phyloP scores from a whole-genome alignment of 2,113 vertebrate species.

The Lepisosteus oculatus region DNA sequence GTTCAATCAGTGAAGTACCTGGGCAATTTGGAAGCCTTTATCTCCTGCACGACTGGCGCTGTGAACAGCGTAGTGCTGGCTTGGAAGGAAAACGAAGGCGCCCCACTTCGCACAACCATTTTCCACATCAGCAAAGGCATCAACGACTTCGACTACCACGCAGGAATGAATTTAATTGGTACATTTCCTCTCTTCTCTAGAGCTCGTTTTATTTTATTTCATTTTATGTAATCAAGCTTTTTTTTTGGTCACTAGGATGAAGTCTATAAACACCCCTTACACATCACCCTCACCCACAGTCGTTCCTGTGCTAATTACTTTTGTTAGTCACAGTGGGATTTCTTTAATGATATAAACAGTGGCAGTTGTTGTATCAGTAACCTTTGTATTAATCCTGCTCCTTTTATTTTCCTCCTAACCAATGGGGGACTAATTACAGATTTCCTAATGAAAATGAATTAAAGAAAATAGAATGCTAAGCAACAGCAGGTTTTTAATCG shows the following conservation, averaged over 20 bases:
- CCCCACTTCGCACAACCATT: slow-evolving; percentile 49
- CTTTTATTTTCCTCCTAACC: neutral
- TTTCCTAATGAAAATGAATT: slow-evolving; percentile 10
- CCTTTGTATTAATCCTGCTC: neutral
- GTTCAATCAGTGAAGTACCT: slow-evolving; percentile 52
- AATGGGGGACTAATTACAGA: slow-evolving; percentile 6
- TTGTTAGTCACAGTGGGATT: neutral
- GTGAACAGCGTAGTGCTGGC: slow-evolving; percentile 59
- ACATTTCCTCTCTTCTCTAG: slow-evolving; percentile 1
- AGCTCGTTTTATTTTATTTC: neutral
- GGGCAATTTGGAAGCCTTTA: slow-evolving; percentile 66
- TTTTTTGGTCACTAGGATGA: too few species aligned
- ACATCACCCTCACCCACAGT: neutral
- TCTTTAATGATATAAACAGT: neutral
- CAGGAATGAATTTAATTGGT: slow-evolving; percentile 73
- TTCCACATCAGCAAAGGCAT: slow-evolving; percentile 62
- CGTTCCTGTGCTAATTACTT: neutral
- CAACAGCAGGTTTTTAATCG: slow-evolving; percentile 5
- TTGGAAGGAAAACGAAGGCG: slow-evolving; percentile 64
- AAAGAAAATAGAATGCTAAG: neutral
- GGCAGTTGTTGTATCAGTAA: neutral
- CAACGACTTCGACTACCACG: slow-evolving; percentile 69
- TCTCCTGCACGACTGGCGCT: slow-evolving; percentile 66
- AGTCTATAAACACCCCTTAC: neutral
- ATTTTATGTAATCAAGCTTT: neutral